A percentile compares a stretch with the other conserved stretches of the same genome.
Evolutionary conservation across 2,113 vertebrate genomes (phyloP).

Genomic region (Proteles cristata): DNA sequence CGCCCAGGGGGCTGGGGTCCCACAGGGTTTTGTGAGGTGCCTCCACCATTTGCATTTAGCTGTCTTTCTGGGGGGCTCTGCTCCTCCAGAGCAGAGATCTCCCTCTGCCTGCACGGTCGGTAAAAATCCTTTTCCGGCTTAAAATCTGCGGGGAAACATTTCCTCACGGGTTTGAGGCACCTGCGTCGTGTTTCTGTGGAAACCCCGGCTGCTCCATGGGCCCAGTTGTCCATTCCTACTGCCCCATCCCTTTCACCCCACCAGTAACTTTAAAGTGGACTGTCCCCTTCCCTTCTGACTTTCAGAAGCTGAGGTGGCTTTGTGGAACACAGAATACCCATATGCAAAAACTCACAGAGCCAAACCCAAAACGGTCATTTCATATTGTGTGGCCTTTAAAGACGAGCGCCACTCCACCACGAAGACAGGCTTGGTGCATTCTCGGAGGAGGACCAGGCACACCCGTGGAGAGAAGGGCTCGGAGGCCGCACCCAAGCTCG

Average conservation of each 20-base stretch:
- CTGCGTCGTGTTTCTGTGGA: slow-evolving; percentile 45
- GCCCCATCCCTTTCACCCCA: background rate
- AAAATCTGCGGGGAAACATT: background rate
- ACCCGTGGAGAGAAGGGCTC: background rate
- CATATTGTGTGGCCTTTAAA: background rate
- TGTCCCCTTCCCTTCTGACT: background rate
- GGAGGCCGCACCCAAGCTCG: too few species aligned
- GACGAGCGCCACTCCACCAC: fast-evolving
- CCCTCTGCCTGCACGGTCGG: background rate
- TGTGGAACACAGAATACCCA: background rate
- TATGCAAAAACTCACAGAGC: background rate
- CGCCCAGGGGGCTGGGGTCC: background rate
- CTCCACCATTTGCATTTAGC: background rate
- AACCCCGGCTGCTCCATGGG: background rate
- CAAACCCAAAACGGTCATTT: background rate
- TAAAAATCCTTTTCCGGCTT: background rate
- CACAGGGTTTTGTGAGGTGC: background rate
- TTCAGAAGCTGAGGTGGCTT: background rate
- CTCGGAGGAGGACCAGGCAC: background rate
- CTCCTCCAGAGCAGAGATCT: background rate
- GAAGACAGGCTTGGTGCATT: background rate
- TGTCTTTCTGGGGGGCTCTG: background rate
- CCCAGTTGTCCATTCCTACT: background rate
- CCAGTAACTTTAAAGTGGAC: background rate
- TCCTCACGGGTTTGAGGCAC: background rate